Percentiles rank a stretch among this genome's conserved stretches.
Conservation (phyloP, 2,888 invertebrate genomes). For the Diaphora mendica region DNA sequence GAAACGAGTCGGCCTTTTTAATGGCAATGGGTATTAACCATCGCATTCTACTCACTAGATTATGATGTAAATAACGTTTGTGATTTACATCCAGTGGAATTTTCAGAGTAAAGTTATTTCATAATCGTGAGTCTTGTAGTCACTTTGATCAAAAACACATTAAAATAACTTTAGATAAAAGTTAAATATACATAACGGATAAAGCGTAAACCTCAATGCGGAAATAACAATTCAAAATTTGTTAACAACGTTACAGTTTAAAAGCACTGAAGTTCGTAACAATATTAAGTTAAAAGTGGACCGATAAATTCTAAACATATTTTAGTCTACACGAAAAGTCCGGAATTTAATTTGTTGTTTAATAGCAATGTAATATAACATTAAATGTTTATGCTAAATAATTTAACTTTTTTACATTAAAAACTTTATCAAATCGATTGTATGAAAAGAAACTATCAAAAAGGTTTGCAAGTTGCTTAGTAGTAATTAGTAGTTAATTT, state of each 20-base stretch:
- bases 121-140: neutral
- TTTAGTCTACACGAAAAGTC: neutral
- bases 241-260: constrained; percentile 13
- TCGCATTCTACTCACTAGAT: no score
- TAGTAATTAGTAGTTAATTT: neutral
- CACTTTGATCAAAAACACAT: neutral
- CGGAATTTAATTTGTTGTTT: neutral
- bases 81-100: neutral
- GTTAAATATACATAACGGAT: neutral
- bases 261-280: constrained; percentile 3
- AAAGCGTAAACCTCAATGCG: constrained; percentile 1
- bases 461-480: neutral
- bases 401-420: neutral
- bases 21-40: neutral
- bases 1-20: neutral
- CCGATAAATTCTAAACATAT: constrained; percentile 9
- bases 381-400: neutral
- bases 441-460: neutral
- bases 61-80: neutral
- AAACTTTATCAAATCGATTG: neutral
- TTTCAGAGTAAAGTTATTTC: neutral
- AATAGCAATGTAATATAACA: neutral
- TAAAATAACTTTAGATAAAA: neutral
- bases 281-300: constrained; percentile 6
- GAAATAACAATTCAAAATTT: constrained; percentile 26